Evolutionary conservation across 2,888 invertebrate species (phyloP).

Genomic region (Drosophila vallismaia): DNA sequence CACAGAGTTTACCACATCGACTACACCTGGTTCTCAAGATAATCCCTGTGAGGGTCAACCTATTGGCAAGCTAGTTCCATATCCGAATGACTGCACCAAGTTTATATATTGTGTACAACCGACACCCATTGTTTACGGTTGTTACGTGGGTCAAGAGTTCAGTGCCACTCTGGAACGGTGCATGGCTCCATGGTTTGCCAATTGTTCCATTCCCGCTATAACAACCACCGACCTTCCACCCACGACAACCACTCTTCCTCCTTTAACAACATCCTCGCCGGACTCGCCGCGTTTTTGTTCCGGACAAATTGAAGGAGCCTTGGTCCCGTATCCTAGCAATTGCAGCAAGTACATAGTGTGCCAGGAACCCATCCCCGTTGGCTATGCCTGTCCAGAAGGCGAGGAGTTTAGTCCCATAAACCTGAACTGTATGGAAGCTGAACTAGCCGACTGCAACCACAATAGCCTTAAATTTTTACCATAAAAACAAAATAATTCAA

Average conservation of each 20-base stretch:
- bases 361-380: conserved; percentile 73
- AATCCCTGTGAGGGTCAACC: conserved; percentile 45
- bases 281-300: conserved; percentile 46
- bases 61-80: conserved; percentile 47
- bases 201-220: conserved; percentile 33
- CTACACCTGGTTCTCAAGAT: conserved; percentile 3
- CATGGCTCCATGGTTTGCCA: conserved; percentile 59
- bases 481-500: background rate
- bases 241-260: conserved; percentile 5
- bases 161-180: conserved; percentile 58
- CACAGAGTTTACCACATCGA: conserved; percentile 8
- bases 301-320: conserved; percentile 15
- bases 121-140: conserved; percentile 31
- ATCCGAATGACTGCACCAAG: conserved; percentile 61
- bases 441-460: conserved; percentile 62
- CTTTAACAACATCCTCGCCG: background rate
- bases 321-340: conserved; percentile 47
- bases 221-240: conserved; percentile 3
- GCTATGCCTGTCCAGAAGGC: conserved; percentile 85
- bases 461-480: background rate
- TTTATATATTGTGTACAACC: conserved; percentile 47
- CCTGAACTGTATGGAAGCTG: conserved; percentile 58
- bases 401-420: conserved; percentile 82
- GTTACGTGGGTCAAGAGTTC: conserved; percentile 53
- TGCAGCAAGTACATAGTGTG: conserved; percentile 72